Evolutionary conservation across 1,140 invertebrate genomes (phyloP), one percentile per base, ranked within the genome.

Genomic region (Galendromus occidentalis): DNA sequence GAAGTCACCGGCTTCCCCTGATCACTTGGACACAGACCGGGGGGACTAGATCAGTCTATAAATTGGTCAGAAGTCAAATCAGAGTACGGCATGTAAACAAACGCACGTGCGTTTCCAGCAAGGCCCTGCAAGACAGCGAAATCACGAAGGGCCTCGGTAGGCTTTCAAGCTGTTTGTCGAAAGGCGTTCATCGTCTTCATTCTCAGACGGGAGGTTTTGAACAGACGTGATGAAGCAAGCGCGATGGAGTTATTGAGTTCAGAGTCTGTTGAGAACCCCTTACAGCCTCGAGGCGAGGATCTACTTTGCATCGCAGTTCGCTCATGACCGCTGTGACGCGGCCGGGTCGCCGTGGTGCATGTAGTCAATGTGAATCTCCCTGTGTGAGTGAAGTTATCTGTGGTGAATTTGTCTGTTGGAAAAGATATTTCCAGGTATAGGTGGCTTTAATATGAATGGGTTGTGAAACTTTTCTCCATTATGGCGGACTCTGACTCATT

Each of bases 91-190:
- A 17, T 33, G 33, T 59, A 59, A 59, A 59, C 51, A 59, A 59
- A 59, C 51, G 51, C 51, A 59, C 51, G 51, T 59, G 51, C 51
- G 51, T 33, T 59, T 59, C 51, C 51, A 59, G 33, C 51, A 33
- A 39, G 22, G 51, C 51, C 51, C 51, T 33, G 51, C 33, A 59
- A 59, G 51, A 59, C 51, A 59, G 51, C 51, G 51, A 59, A 18
- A 29, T 59, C 51, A 59, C 51, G 25, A 33, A 25, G 51, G 51
- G 51, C 51, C 51, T 33, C 33, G 25, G 25, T 59, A 25, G 22
- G 25, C 20, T 17, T 59, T 59, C 17, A 33, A 14, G 51, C 2
- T 33, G 17, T 59, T 59, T 59, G 12, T 33, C 25, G 14, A 14
- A 59, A 1, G 4, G 51, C 14, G 33, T 25, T 59, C 33, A 5